phyloP scores from a whole-genome alignment of 2,888 invertebrate genomes.

The Microchrysa polita region DNA sequence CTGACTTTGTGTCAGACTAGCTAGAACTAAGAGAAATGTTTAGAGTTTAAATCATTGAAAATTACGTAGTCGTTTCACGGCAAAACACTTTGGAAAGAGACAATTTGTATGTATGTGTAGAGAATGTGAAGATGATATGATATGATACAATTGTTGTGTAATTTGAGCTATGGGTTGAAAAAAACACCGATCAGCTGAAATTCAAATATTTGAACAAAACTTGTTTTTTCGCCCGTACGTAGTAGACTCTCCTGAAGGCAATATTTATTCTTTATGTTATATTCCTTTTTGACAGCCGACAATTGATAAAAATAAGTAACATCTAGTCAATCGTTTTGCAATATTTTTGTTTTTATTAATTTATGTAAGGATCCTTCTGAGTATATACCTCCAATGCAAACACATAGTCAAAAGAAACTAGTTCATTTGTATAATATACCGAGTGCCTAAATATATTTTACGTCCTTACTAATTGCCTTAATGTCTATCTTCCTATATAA shows the following conservation, averaged over 20 bases:
- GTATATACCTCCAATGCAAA: constrained; percentile 18
- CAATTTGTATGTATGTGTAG: too few species aligned
- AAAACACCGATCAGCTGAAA: not conserved
- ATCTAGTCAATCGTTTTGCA: constrained; percentile 13
- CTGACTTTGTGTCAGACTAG: not conserved
- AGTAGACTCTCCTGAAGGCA: not conserved
- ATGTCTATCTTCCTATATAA: not conserved
- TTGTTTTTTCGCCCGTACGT: not conserved
- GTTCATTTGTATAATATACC: constrained; percentile 11
- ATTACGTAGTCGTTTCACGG: not conserved
- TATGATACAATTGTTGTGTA: too few species aligned
- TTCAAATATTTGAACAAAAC: not conserved
- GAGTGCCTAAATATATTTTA: constrained; percentile 35
- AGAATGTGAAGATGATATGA: too few species aligned
- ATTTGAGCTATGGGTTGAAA: too few species aligned
- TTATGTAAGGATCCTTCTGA: not conserved
- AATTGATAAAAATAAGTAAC: constrained; percentile 12
- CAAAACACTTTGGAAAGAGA: not conserved
- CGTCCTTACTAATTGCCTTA: constrained; percentile 30
- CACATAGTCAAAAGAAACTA: constrained; percentile 12
- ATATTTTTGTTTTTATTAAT: not conserved
- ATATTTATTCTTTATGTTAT: not conserved
- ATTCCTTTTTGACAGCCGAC: not conserved
- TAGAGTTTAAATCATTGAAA: not conserved
- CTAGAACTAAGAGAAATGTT: not conserved